Conservation (phyloP, 1,140 invertebrate species). For the Mactra quadrangularis region DNA sequence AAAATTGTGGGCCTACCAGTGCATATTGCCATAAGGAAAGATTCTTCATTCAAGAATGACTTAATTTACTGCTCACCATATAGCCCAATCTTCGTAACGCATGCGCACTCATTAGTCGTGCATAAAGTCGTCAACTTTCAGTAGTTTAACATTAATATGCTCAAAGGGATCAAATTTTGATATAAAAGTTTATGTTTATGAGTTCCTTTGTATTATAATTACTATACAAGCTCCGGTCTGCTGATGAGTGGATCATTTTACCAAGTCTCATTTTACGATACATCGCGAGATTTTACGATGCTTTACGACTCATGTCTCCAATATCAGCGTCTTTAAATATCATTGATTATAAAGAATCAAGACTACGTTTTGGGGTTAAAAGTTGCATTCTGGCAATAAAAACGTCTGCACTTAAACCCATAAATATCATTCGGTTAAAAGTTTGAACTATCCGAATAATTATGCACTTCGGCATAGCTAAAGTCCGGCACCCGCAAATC, state of each 20-base stretch:
- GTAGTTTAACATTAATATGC: conserved; percentile 5
- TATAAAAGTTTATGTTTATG: conserved; percentile 42
- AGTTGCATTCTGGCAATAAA: conserved; percentile 15
- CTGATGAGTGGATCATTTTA: not conserved
- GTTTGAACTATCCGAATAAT: not conserved
- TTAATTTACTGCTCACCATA: no score
- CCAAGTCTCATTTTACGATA: not conserved
- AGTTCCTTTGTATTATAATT: conserved; percentile 10
- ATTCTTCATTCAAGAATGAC: no score
- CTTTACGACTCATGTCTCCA: not conserved
- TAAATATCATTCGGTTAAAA: not conserved
- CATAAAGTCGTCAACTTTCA: no score
- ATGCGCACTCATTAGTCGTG: no score
- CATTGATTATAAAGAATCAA: not conserved
- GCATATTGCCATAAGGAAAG: no score
- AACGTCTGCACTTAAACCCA: conserved; percentile 21
- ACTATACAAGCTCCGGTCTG: conserved; percentile 3
- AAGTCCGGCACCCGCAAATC: not conserved
- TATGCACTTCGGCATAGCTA: not conserved
- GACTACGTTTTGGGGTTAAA: not conserved
- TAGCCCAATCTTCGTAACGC: no score
- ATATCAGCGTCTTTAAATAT: conserved; percentile 11
- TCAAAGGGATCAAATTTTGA: conserved; percentile 28
- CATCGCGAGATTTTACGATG: no score
- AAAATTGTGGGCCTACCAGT: no score